Base-by-base conservation (phyloP, 2,888 invertebrate genomes). In the Spodoptera littoralis region DNA sequence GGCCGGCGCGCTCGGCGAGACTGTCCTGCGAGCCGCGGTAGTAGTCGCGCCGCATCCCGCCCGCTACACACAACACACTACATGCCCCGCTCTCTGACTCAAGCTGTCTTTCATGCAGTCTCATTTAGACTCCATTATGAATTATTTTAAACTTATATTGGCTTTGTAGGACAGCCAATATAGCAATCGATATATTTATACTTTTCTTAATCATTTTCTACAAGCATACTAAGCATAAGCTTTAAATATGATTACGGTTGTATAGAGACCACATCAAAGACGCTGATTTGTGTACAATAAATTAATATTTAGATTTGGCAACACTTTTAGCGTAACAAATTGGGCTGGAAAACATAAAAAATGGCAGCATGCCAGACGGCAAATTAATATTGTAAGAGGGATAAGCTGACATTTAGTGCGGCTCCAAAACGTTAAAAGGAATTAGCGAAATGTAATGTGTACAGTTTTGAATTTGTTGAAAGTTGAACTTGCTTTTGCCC, bases 11-110 rank as follows among this genome's bases (percentile, higher is more conserved):
- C 85, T 96, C 96, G 83, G 97, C 97, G 86, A 98, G 96, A 92
- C 97, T 97, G 95, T 98, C 98, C 95, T 98, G 98, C 78, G 98
- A 98, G 90, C 98, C 98, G 95, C 97, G 96, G 95, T 97, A 98
- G 96, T 97, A 98, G 95, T 98, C 98, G 90, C 98, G 96, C 94
- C 97, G 96, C 97, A 98, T 97, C 85, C 90, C 88, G 80, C 86
- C 80, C 75, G 79, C 83, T 80, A 76, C 76, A 73, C 77, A 74
- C 75, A 60, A 80, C 70, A 79, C 76, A 36, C 36, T 36, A 36
- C 36, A 36, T 36, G 36, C n/a, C n/a, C n/a, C n/a, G n/a, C 36
- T 36, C 36, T 5, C 8, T 0, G 6, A 36, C 36, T 9, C 36
- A 0, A 27, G 27, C 27, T 27, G 27, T 36, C 36, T 36, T 36